A percentile compares a stretch with the other conserved stretches of the same genome.
Evolutionary conservation across 2,888 invertebrate genomes (phyloP).

Genomic region (Junonia oenone): DNA sequence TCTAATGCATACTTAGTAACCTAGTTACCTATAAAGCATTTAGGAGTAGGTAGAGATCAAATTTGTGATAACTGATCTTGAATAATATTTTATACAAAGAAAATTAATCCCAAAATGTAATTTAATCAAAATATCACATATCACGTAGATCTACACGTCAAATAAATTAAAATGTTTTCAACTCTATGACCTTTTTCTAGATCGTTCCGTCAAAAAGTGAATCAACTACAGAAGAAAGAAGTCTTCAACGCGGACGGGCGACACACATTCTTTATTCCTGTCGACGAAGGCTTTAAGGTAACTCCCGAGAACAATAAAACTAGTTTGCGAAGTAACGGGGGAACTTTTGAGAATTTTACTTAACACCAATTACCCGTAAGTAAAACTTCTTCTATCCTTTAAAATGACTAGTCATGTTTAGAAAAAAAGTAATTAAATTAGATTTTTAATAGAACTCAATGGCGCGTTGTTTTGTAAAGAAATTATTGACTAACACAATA

Average conservation of each 20-base stretch:
- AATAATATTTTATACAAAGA: too few relatives aligned
- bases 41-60: too few relatives aligned
- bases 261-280: slow-evolving; percentile 93
- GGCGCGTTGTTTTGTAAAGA: too few relatives aligned
- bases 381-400: background rate
- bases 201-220: slow-evolving; percentile 87
- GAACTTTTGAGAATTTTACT: slow-evolving; percentile 6
- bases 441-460: too few relatives aligned
- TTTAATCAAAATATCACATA: too few relatives aligned
- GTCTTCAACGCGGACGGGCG: slow-evolving; percentile 88
- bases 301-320: slow-evolving; percentile 30
- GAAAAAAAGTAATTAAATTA: background rate
- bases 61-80: too few relatives aligned
- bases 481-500: too few relatives aligned
- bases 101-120: too few relatives aligned
- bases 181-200: slow-evolving; percentile 54
- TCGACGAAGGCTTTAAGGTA: slow-evolving; percentile 94
- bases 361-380: background rate
- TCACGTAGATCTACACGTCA: too few relatives aligned
- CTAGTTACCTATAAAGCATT: too few relatives aligned
- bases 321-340: slow-evolving; percentile 5
- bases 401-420: too few relatives aligned
- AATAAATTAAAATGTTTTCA: background rate
- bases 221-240: slow-evolving; percentile 84
- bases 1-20: too few relatives aligned